Conservation (phyloP, 2,888 invertebrate genomes). For the Itoplectis maculator region DNA sequence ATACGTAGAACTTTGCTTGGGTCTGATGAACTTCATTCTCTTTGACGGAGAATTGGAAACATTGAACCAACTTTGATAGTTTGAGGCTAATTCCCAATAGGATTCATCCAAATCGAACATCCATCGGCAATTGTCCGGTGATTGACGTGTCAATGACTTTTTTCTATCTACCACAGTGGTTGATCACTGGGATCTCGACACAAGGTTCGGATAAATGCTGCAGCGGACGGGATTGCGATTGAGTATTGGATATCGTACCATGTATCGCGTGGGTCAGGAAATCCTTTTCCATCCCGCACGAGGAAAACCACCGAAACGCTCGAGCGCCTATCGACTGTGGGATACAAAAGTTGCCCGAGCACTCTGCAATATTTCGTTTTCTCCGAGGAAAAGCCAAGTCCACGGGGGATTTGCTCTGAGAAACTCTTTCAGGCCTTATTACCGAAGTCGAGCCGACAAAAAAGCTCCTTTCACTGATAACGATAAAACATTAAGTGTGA, state of each 20-base stretch:
- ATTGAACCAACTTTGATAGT: background rate
- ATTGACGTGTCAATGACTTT: conserved; percentile 5
- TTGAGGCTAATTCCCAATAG: background rate
- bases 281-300: conserved; percentile 37
- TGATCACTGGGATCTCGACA: background rate
- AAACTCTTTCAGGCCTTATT: conserved; percentile 39
- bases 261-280: conserved; percentile 32
- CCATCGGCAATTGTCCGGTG: background rate
- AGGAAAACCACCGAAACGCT: conserved; percentile 43
- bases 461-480: background rate
- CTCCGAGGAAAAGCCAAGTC: conserved; percentile 39
- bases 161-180: background rate
- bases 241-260: conserved; percentile 39
- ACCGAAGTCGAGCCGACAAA: conserved; percentile 32
- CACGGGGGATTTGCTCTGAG: conserved; percentile 16
- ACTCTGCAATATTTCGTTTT: conserved; percentile 43
- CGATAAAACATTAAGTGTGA: background rate
- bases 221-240: background rate
- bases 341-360: conserved; percentile 42
- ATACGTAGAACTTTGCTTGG: no score
- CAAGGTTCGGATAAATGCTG: conserved; percentile 14
- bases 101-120: background rate
- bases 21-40: background rate
- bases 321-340: conserved; percentile 23
- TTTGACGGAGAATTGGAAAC: background rate